Base-by-base conservation (phyloP, 2,797 vertebrate genomes). In the Characodon lateralis region DNA sequence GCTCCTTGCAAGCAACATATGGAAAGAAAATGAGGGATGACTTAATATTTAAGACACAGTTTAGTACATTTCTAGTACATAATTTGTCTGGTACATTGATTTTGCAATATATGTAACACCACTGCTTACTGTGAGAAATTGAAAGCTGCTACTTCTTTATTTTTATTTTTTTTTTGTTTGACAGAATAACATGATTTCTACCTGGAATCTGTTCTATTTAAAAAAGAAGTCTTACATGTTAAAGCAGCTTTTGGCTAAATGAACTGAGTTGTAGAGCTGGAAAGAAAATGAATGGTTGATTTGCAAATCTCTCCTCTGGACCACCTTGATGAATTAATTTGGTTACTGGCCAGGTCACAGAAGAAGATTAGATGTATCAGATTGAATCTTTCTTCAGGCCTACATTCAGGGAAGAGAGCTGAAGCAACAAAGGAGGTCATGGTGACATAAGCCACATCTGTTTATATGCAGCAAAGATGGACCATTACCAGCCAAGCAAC, bases 371-470 rank as follows among this genome's bases (percentile, higher is more conserved):
- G 22, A 66, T 41, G 43, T 51, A 43, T 68, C 58, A n/a, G 31
- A 43, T 65, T 65, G 39, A 73, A 75, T 22, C 26, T 28, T 74
- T 72, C 68, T 85, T 66, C 73, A 74, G 53, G 46, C 76, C 41
- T 3, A 35, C 35, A 26, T 39, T 77, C 28, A 28, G 65, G 63
- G 70, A 69, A 6, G 9, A 68, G 20, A 65, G 72, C 76, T 81
- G 78, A 35, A 71, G 83, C 83, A 73, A 59, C 31, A 69, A 51
- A 75, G n/a, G 58, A 71, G 20, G 48, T 22, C 35, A 50, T 46
- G 51, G 68, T 69, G 75, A 83, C 71, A 73, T 77, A 79, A 81
- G 58, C 50, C 78, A 71, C 83, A 85, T 87, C 78, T 89, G 83
- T 66, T 73, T 78, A 65, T 51, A 26, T 73, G 55, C 73, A 79